Evolutionary conservation across 37 sponge, comb jelly and placozoan species (phyloP).

Genomic region (Haliclona indistincta): DNA sequence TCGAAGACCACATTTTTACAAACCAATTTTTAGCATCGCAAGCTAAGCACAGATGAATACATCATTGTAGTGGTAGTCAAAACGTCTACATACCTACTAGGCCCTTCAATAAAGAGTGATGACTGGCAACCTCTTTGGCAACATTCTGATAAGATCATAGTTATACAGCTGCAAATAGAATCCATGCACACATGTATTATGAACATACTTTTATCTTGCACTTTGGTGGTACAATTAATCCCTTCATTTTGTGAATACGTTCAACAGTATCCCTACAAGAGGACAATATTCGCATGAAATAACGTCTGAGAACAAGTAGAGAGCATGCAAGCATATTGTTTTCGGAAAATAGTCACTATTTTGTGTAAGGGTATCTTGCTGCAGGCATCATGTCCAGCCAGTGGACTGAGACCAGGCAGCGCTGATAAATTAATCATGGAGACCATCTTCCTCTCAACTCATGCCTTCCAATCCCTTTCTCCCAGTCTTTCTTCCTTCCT

Average conservation of each 20-base stretch:
- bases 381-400: not conserved
- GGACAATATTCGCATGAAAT: not conserved
- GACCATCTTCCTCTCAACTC: no score
- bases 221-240: constrained; percentile 64
- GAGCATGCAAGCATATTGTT: not conserved
- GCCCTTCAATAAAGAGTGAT: constrained; percentile 54
- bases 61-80: not conserved
- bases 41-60: not conserved
- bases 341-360: not conserved
- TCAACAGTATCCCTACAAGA: constrained; percentile 43
- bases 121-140: constrained; percentile 39
- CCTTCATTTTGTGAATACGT: constrained; percentile 22
- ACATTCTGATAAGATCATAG: constrained; percentile 11
- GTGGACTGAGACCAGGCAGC: not conserved
- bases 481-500: no score
- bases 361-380: not conserved
- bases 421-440: no score
- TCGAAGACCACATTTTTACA: constrained; percentile 82
- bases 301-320: no score
- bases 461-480: no score
- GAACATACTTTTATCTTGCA: constrained; percentile 60
- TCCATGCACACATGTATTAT: not conserved
- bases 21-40: constrained; percentile 70
- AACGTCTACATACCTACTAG: constrained; percentile 19
- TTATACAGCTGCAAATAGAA: not conserved